A percentile compares a stretch with the other conserved stretches of the same genome.
Conservation (phyloP, 1,140 invertebrate species). For the Lepidotrigona ventralis region DNA sequence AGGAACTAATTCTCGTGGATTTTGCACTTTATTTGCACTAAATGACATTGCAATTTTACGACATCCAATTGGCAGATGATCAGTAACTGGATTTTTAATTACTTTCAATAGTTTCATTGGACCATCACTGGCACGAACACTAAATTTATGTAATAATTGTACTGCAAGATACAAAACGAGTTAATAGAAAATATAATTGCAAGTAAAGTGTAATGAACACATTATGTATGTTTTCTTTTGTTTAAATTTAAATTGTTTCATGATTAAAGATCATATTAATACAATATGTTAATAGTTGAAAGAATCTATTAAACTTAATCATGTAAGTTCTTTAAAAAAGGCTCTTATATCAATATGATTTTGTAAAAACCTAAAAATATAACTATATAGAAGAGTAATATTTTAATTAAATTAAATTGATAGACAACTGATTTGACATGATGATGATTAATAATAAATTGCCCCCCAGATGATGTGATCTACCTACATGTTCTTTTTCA, state of each 20-base stretch:
- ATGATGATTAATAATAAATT: too few relatives aligned
- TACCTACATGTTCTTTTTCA: not conserved
- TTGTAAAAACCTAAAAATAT: not conserved
- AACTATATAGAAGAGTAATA: not conserved
- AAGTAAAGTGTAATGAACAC: too few relatives aligned
- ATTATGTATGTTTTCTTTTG: too few relatives aligned
- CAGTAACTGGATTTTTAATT: constrained; percentile 97
- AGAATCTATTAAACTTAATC: not conserved
- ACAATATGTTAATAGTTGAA: too few relatives aligned
- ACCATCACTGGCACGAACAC: constrained; percentile 93
- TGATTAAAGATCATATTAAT: too few relatives aligned
- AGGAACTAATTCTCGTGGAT: constrained; percentile 91
- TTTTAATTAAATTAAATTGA: not conserved
- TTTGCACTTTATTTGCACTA: constrained; percentile 88
- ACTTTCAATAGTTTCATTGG: constrained; percentile 96
- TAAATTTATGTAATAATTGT: constrained; percentile 97
- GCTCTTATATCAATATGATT: too few relatives aligned
- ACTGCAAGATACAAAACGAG: constrained; percentile 84
- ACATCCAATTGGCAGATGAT: constrained; percentile 97
- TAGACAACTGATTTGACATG: too few relatives aligned
- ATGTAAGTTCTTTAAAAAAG: not conserved
- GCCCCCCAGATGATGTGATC: not conserved
- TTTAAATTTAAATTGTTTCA: too few relatives aligned
- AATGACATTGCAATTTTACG: constrained; percentile 95
- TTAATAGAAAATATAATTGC: constrained; percentile 17